Percentiles rank a stretch among this genome's conserved stretches.
These are phyloP conservation scores for Amphipoea oculea DNA, from an alignment of 2,888 invertebrate genomes.

Conservation along the genomic window DNA sequence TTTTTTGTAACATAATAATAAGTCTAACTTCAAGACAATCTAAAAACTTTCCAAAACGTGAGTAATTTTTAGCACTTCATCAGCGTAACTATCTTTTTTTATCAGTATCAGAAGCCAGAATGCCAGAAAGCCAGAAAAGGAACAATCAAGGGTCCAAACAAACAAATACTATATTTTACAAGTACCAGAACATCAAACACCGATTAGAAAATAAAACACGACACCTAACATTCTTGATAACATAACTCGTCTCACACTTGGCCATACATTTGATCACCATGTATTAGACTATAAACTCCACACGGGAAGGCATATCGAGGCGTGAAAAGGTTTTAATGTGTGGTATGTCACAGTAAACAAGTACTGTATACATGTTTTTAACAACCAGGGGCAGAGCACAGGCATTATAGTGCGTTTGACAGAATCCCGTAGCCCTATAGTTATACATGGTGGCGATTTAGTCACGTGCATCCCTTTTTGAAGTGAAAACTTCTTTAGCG, in stretches of 20 bases:
- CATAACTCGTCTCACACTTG: constrained; percentile 25
- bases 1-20: not conserved
- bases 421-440: not conserved
- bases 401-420: not conserved
- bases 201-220: constrained; percentile 14
- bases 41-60: not conserved
- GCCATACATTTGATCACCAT: constrained; percentile 17
- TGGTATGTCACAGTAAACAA: constrained; percentile 1
- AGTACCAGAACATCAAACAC: not conserved
- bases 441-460: not conserved
- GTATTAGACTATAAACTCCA: constrained; percentile 28
- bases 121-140: no score
- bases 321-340: constrained; percentile 17
- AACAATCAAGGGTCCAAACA: no score
- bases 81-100: no score
- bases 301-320: constrained; percentile 1
- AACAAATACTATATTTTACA: no score
- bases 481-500: no score
- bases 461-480: not conserved
- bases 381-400: not conserved
- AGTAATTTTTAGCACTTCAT: not conserved
- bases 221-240: constrained; percentile 13
- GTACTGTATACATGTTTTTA: not conserved
- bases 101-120: no score
- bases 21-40: no score